Conservation (phyloP, 2,113 vertebrate genomes). For the Phodopus roborovskii region DNA sequence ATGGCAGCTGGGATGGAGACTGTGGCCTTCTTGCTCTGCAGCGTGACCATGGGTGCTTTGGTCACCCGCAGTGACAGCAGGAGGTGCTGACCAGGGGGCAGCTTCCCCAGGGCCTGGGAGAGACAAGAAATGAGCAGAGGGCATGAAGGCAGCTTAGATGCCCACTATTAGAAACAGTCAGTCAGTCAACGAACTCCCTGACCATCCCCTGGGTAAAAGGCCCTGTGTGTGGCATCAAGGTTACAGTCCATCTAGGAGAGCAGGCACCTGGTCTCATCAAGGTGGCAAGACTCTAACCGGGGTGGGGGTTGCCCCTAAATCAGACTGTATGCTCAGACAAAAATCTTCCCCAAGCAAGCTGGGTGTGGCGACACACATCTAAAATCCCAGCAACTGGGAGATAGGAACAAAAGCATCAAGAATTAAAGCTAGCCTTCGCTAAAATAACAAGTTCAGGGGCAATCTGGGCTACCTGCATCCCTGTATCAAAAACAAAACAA, state of each 20-base stretch:
- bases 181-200: neutral
- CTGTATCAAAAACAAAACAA: neutral
- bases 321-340: neutral
- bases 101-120: conserved; percentile 64
- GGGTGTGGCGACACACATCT: neutral
- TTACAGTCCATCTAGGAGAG: neutral
- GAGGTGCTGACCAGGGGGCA: conserved; percentile 57
- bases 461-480: neutral
- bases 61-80: conserved; percentile 75
- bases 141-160: neutral
- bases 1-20: conserved; percentile 70
- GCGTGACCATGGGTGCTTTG: fast-evolving
- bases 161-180: neutral
- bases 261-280: fast-evolving
- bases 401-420: neutral
- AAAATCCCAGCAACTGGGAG: neutral
- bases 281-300: neutral
- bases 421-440: neutral
- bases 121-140: neutral
- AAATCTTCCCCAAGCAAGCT: neutral
- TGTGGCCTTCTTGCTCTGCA: conserved; percentile 60
- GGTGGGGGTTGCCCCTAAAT: no score
- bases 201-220: neutral
- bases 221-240: neutral
- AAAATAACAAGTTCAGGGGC: neutral